phyloP scores from a whole-genome alignment of 2,888 invertebrate species.

The Drosophila prostipennis region DNA sequence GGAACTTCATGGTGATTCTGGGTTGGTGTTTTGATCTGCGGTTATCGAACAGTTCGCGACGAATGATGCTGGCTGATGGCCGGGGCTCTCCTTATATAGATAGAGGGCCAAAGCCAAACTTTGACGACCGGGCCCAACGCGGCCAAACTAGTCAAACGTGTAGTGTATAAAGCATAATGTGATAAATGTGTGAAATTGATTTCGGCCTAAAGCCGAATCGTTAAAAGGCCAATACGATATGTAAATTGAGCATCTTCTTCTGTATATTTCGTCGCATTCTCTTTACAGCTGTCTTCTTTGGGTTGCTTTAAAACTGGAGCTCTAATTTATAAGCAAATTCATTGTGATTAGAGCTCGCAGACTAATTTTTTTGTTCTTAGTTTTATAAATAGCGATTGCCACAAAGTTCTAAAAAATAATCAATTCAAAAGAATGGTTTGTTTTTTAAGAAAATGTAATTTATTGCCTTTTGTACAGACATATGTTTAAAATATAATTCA shows the following conservation, averaged over 20 bases:
- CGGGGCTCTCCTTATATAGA: slow-evolving; percentile 2
- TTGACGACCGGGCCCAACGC: slow-evolving; percentile 6
- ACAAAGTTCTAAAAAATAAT: neutral
- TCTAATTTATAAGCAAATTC: neutral
- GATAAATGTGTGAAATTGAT: slow-evolving; percentile 6
- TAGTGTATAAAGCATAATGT: slow-evolving; percentile 9
- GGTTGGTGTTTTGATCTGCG: slow-evolving; percentile 12
- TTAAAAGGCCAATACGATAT: slow-evolving; percentile 6
- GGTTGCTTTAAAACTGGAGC: neutral
- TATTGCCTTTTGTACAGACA: too few relatives aligned
- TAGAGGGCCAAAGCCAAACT: slow-evolving; percentile 2
- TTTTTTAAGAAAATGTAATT: too few relatives aligned
- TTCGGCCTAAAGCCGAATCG: slow-evolving; percentile 6
- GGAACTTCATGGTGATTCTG: slow-evolving; percentile 69
- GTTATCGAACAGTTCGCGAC: slow-evolving; percentile 23
- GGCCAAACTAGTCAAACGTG: slow-evolving; percentile 11
- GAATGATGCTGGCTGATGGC: slow-evolving; percentile 66
- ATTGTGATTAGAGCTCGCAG: neutral
- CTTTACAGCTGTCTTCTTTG: neutral
- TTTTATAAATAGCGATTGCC: neutral
- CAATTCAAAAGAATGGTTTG: too few relatives aligned
- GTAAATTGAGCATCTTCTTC: slow-evolving; percentile 5
- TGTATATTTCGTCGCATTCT: neutral
- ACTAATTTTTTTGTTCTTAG: neutral
- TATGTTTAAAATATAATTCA: too few relatives aligned